Base-by-base conservation (phyloP, 2,888 invertebrate species). In the Oligia strigilis region DNA sequence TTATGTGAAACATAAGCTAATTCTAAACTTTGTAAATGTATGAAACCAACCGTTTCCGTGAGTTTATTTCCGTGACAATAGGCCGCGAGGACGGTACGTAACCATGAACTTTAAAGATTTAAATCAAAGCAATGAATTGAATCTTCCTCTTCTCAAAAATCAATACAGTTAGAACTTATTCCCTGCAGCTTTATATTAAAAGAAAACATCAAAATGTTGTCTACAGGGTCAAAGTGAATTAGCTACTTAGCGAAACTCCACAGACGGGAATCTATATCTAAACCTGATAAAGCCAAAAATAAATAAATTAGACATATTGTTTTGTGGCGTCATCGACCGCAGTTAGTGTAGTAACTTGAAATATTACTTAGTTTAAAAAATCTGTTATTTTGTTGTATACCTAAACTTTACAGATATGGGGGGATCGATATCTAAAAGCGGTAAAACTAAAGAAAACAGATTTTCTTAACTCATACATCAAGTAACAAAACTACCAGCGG, bases 61-160 rank as follows among this genome's bases (percentile, higher is more conserved):
- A n/a, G 72, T 72, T 49, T 36, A 49, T n/a, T 49, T 49, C 23
- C 6, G 36, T 60, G 46, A 60, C 8, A 76, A 49, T 14, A 5
- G 5, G 19, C 4, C n/a, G 40, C 19, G 75, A 75, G 72, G 23
- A 36, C 40, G 74, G 19, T 75, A 46, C 23, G 2, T 17, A 75
- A 17, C 36, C 36, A 76, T 76, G n/a, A 76, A 29, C 77, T 13
- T n/a, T 9, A 9, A 60, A 17, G 6, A 58, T 19, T 58, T 58
- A 23, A 43, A 46, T 75, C 43, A 23, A 36, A 17, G 23, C 8
- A 75, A 36, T 36, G 43, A 75, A 46, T 19, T 46, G 43, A n/a
- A 46, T 4, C 2, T 74, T 17, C 11, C 4, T 72, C 6, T 49
- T 71, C 17, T 17, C 5, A 67, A 46, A 46, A 67, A 40, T 40